Evolutionary conservation across 2,888 invertebrate species (phyloP).

Genomic region (Labia minor): DNA sequence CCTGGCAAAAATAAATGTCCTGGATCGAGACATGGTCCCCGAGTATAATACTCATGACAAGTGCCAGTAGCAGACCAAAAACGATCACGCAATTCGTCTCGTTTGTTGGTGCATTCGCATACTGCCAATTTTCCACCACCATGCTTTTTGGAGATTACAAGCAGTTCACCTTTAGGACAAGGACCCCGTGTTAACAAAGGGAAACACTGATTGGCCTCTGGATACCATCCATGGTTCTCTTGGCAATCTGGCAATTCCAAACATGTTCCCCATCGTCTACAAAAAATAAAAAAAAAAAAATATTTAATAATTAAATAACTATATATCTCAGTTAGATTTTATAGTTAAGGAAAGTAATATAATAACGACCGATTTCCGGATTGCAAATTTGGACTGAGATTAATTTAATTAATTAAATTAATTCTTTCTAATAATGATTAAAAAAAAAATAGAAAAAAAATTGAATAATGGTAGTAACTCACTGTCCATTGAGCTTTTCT

Average conservation of each 20-base stretch:
- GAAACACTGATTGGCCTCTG: slow-evolving; percentile 64
- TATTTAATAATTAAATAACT: not conserved
- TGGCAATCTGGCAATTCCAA: slow-evolving; percentile 53
- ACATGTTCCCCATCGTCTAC: slow-evolving; percentile 58
- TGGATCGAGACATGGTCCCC: slow-evolving; percentile 63
- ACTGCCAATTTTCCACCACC: slow-evolving; percentile 40
- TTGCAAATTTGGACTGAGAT: no score
- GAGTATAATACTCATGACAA: slow-evolving; percentile 69
- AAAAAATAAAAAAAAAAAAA: no score
- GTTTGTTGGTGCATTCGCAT: slow-evolving; percentile 45
- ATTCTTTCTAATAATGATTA: no score
- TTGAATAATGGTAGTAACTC: not conserved
- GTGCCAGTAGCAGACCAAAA: slow-evolving; percentile 52
- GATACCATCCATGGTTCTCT: slow-evolving; percentile 62
- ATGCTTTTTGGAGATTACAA: slow-evolving; percentile 36
- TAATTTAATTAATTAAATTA: no score
- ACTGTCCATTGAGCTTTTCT: slow-evolving; percentile 3
- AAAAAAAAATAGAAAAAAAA: no score
- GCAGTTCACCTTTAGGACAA: slow-evolving; percentile 60
- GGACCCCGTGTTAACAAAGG: slow-evolving; percentile 59
- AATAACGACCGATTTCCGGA: no score
- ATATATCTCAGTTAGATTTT: not conserved
- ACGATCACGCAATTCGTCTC: slow-evolving; percentile 32
- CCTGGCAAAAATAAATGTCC: slow-evolving; percentile 70
- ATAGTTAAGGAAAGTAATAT: not conserved